Percentiles rank a stretch among this genome's conserved stretches.
Conservation (phyloP, 2,888 invertebrate genomes). For the Endotricha flammealis region DNA sequence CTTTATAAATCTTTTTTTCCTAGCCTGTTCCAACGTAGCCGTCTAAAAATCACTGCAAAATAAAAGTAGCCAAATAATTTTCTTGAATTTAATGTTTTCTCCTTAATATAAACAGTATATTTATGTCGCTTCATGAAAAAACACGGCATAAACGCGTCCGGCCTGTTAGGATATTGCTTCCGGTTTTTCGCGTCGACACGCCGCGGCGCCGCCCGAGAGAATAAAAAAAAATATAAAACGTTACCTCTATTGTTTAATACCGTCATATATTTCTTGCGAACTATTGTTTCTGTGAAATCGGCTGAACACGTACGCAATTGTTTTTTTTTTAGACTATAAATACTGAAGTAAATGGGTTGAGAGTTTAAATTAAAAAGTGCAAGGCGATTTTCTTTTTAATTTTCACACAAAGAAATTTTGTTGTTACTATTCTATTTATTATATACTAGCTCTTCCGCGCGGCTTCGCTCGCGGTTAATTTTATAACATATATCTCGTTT, state of each 20-base stretch:
- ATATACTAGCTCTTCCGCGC: no score
- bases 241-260: constrained; percentile 15
- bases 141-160: constrained; percentile 33
- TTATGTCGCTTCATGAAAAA: constrained; percentile 34
- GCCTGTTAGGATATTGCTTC: constrained; percentile 48
- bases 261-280: constrained; percentile 16
- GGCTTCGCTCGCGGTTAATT: no score
- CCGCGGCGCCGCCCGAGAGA: constrained; percentile 1
- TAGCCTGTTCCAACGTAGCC: no score
- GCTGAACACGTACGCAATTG: constrained; percentile 6
- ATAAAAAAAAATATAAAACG: constrained; percentile 11
- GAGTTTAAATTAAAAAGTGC: no score
- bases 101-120: not conserved
- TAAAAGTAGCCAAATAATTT: no score
- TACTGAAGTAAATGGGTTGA: not conserved
- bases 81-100: not conserved
- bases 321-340: constrained; percentile 1
- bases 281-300: constrained; percentile 14
- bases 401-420: no score
- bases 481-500: no score
- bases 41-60: no score
- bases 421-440: no score
- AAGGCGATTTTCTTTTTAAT: no score
- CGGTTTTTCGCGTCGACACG: constrained; percentile 16
- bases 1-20: no score